Conservation (phyloP, 1,140 invertebrate species). For the Belonocnema kinseyi region DNA sequence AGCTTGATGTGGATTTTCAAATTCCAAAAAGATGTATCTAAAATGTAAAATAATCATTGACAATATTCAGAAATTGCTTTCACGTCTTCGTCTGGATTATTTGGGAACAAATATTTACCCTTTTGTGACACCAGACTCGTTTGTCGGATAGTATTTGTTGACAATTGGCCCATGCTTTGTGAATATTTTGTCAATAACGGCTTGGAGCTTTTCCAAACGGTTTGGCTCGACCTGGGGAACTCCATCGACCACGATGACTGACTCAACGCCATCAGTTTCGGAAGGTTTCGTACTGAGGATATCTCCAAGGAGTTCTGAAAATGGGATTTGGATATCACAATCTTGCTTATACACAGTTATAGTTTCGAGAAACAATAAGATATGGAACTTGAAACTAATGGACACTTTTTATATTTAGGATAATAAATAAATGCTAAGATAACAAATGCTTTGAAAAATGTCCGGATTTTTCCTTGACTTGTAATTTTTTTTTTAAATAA, state of each 20-base stretch:
- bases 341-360: too few relatives aligned
- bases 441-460: too few relatives aligned
- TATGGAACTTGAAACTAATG: too few relatives aligned
- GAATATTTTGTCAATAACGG: conserved; percentile 95
- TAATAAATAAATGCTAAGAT: too few relatives aligned
- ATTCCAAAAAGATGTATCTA: conserved; percentile 95
- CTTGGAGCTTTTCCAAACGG: conserved; percentile 93
- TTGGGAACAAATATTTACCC: conserved; percentile 77
- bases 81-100: not conserved
- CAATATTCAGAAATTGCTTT: not conserved
- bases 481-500: too few relatives aligned
- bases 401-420: too few relatives aligned
- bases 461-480: too few relatives aligned
- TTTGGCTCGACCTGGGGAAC: conserved; percentile 95
- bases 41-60: conserved; percentile 50
- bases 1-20: conserved; percentile 87
- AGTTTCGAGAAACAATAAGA: too few relatives aligned
- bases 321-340: conserved; percentile 4
- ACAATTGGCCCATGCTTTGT: conserved; percentile 93
- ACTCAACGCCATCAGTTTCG: conserved; percentile 96
- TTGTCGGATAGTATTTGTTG: conserved; percentile 92
- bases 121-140: conserved; percentile 88
- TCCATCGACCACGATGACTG: conserved; percentile 97
- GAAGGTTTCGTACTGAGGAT: conserved; percentile 91
- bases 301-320: conserved; percentile 91